Conservation (phyloP, 2,797 vertebrate species). For the Helarctos malayanus region DNA sequence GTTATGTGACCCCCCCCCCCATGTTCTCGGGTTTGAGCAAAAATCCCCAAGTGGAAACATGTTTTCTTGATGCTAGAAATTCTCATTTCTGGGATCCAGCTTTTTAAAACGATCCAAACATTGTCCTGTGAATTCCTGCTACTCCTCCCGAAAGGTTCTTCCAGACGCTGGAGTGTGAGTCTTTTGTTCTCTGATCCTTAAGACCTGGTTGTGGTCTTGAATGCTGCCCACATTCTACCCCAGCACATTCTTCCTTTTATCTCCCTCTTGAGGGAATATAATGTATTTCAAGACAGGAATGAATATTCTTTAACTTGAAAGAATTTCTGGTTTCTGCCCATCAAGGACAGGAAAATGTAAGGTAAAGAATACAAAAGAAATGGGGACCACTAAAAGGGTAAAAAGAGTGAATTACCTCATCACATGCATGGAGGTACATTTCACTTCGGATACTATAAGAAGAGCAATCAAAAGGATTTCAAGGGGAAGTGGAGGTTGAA, state of each 20-base stretch:
- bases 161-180: too few species aligned
- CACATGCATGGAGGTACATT: background rate
- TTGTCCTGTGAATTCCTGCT: background rate
- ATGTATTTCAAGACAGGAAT: background rate
- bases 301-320: background rate
- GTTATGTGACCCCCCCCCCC: background rate
- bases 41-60: background rate
- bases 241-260: background rate
- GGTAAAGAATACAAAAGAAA: slow-evolving; percentile 20
- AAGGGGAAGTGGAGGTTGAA: background rate
- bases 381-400: background rate
- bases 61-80: background rate
- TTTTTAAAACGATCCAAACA: background rate
- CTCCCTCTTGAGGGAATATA: background rate
- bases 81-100: background rate
- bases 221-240: background rate
- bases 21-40: background rate
- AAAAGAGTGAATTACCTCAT: background rate
- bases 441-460: background rate
- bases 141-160: background rate
- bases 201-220: background rate
- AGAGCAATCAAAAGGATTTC: slow-evolving; percentile 25
- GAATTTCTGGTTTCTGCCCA: background rate
- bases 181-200: background rate
- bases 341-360: background rate